Base-by-base conservation (phyloP, 2,797 vertebrate species). In the Loriculus beryllinus region DNA sequence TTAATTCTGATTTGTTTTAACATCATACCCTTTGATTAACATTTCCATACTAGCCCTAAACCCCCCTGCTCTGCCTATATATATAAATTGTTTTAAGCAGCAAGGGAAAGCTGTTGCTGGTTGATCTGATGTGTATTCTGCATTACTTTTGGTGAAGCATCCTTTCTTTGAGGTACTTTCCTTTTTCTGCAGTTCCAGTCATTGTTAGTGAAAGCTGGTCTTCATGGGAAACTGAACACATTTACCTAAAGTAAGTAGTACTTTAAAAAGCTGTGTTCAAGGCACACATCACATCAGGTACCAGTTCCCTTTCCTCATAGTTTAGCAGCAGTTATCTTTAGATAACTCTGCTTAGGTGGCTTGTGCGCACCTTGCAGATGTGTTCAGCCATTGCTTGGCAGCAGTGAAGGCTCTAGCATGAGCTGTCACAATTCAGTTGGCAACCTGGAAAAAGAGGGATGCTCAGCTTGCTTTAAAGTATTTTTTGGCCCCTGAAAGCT, bases 381-480 rank as follows among this genome's bases (percentile, higher is more conserved):
- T 1, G 10, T n/a, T 54, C 35, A 3, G 22, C 5, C 37, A 5
- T 40, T 33, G 54, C 76, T 49, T 33, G 57, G 63, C 52, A 47
- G 76, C 40, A 22, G 17, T 7, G 7, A 16, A n/a, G 35, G 31
- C 72, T 92, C 52, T 37, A 25, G 23, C 23, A 2, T 18, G 52
- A 62, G 62, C 42, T 82, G 54, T 26, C 56, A 1, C 35, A 6
- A 0, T 18, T 12, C 57, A 1, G 0, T 47, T 65, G 17, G 35
- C 11, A 69, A 8, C 47, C 37, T 9, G 22, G 67, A 23, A 26
- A 11, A 17, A 57, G 78, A 31, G 37, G 9, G 3, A 2, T 28
- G 40, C 51, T 47, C 10, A 2, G 39, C 71, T 75, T 75, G 2
- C 65, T 75, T 7, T 8, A 18, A 7, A 3, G 4, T 17, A 23